phyloP scores from a whole-genome alignment of 2,797 vertebrate species.

The Mallotus villosus region DNA sequence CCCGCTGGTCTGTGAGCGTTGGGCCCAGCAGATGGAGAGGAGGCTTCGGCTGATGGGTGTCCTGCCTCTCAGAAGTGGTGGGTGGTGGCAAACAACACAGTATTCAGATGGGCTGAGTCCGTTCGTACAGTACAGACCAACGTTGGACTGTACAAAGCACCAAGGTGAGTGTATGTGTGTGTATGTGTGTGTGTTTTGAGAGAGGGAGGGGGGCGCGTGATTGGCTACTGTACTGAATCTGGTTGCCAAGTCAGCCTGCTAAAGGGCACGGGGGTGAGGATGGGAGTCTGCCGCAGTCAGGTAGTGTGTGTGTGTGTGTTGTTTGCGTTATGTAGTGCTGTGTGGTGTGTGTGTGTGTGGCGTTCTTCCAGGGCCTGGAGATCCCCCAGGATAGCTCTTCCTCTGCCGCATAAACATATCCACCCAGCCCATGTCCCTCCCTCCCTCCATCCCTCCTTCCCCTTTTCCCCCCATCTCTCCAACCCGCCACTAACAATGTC shows the following conservation, averaged over 20 bases:
- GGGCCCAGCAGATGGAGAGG: background rate
- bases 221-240: background rate
- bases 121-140: too few species aligned
- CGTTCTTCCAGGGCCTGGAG: slow-evolving; percentile 12
- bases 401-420: slow-evolving; percentile 18
- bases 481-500: background rate
- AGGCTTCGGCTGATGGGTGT: background rate
- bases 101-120: background rate
- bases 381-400: slow-evolving; percentile 8
- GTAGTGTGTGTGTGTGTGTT: slow-evolving; percentile 6
- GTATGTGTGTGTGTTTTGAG: background rate
- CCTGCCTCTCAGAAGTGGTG: background rate
- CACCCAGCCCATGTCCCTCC: background rate
- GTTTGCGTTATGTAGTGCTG: slow-evolving; percentile 16
- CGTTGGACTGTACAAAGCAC: background rate
- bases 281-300: slow-evolving; percentile 8
- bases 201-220: background rate
- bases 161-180: background rate
- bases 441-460: background rate
- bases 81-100: background rate
- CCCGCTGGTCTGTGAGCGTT: background rate
- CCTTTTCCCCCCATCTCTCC: background rate
- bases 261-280: background rate
- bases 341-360: background rate
- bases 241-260: background rate